Conservation (phyloP, 2,113 vertebrate genomes). For the Paracanthobrama guichenoti region DNA sequence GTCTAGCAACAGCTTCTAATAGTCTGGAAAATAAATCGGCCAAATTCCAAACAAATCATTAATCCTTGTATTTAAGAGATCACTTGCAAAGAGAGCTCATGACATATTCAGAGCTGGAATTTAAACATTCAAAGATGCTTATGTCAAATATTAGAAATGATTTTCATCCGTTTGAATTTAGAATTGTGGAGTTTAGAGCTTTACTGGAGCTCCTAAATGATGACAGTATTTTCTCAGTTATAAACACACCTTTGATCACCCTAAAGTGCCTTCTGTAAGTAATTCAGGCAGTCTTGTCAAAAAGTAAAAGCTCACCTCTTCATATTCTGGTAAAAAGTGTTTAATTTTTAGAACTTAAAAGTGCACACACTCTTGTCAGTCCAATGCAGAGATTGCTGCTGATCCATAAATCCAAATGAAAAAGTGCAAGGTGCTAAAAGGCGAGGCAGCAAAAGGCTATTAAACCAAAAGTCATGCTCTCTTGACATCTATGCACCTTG, state of each 20-base stretch:
- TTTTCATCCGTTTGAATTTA: constrained; percentile 16
- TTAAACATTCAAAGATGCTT: constrained; percentile 14
- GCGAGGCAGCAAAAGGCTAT: constrained; percentile 1
- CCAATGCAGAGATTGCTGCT: neutral
- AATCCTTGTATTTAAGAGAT: constrained; percentile 1
- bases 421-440: neutral
- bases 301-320: constrained; percentile 2
- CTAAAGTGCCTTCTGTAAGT: constrained; percentile 5
- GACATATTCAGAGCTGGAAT: constrained; percentile 10
- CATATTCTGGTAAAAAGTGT: neutral
- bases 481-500: constrained; percentile 7
- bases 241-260: constrained; percentile 4
- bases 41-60: neutral
- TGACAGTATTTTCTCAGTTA: neutral
- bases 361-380: neutral
- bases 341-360: neutral
- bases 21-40: neutral
- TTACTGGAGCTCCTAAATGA: constrained; percentile 10
- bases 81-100: neutral
- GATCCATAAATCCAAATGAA: constrained; percentile 19
- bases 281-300: constrained; percentile 1
- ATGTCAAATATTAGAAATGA: neutral
- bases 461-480: neutral
- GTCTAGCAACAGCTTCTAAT: neutral
- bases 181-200: constrained; percentile 30